Conservation (phyloP, 2,888 invertebrate species). For the Nomada ferruginata region DNA sequence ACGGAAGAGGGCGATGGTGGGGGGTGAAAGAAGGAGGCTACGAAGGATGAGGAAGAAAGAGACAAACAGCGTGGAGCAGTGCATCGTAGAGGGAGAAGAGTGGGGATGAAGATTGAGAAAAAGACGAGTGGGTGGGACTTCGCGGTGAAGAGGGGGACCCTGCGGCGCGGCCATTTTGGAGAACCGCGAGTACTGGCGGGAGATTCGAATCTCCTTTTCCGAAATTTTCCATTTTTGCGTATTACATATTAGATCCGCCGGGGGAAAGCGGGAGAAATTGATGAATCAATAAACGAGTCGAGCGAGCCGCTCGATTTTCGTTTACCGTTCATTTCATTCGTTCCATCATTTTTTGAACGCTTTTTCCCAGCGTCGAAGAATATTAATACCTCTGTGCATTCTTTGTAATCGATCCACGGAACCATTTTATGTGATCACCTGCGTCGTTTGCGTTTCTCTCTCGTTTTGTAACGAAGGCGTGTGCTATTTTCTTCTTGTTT, state of each 20-base stretch:
- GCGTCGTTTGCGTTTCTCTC: neutral
- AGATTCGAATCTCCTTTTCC: conserved; percentile 69
- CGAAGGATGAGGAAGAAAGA: conserved; percentile 13
- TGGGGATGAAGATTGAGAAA: conserved; percentile 10
- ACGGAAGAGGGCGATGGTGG: conserved; percentile 11
- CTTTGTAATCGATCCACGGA: conserved; percentile 26
- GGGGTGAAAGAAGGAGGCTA: neutral
- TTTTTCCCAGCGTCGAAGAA: conserved; percentile 10
- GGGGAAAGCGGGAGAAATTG: conserved; percentile 3
- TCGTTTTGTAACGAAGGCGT: conserved; percentile 10
- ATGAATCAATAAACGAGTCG: neutral
- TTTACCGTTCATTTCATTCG: neutral
- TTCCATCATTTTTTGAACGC: neutral
- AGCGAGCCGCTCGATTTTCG: neutral
- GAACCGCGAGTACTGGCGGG: conserved; percentile 74
- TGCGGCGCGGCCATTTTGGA: conserved; percentile 79
- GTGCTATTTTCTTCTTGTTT: neutral
- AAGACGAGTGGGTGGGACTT: conserved; percentile 55
- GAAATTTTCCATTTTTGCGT: conserved; percentile 26
- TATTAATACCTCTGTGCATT: conserved; percentile 32
- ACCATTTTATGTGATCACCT: conserved; percentile 13
- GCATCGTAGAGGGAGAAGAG: conserved; percentile 22
- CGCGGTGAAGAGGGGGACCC: conserved; percentile 44
- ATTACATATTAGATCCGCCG: conserved; percentile 28
- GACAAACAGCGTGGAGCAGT: conserved; percentile 7